phyloP scores from a whole-genome alignment of 35 echinoderm and acorn worm species.

The Nesometra sesokonis region DNA sequence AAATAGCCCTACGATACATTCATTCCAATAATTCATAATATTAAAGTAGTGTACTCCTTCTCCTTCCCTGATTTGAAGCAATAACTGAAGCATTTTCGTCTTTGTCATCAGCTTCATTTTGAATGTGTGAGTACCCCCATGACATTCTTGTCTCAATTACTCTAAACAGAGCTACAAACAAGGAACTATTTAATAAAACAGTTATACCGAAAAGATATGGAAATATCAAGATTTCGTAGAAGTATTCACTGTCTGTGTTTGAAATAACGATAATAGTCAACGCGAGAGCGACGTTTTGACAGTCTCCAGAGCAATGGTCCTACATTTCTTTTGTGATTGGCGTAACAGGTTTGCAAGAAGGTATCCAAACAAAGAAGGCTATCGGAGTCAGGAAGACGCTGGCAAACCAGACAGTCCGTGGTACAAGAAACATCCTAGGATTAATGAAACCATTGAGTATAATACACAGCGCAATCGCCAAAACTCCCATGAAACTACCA shows the following conservation, averaged over 20 bases:
- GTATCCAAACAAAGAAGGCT: conserved; percentile 53
- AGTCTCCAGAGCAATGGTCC: conserved; percentile 74
- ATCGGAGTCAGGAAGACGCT: conserved; percentile 17
- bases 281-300: conserved; percentile 70
- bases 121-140: too few relatives aligned
- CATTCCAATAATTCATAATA: too few relatives aligned
- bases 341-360: conserved; percentile 50
- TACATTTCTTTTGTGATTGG: conserved; percentile 48
- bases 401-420: conserved; percentile 69
- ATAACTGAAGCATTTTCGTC: too few relatives aligned
- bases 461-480: conserved; percentile 36
- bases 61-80: too few relatives aligned
- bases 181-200: neutral
- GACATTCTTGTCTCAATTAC: too few relatives aligned
- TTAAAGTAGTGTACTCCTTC: too few relatives aligned
- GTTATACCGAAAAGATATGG: conserved; percentile 48
- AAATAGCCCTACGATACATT: too few relatives aligned
- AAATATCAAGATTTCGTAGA: conserved; percentile 33
- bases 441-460: conserved; percentile 60
- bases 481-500: conserved; percentile 40
- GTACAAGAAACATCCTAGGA: conserved; percentile 46
- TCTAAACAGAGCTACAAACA: neutral
- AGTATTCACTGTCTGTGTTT: conserved; percentile 13
- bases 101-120: too few relatives aligned
- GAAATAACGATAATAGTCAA: conserved; percentile 55